Conservation (phyloP, 2,888 invertebrate species). For the Gastracanthus pulcherrimus region DNA sequence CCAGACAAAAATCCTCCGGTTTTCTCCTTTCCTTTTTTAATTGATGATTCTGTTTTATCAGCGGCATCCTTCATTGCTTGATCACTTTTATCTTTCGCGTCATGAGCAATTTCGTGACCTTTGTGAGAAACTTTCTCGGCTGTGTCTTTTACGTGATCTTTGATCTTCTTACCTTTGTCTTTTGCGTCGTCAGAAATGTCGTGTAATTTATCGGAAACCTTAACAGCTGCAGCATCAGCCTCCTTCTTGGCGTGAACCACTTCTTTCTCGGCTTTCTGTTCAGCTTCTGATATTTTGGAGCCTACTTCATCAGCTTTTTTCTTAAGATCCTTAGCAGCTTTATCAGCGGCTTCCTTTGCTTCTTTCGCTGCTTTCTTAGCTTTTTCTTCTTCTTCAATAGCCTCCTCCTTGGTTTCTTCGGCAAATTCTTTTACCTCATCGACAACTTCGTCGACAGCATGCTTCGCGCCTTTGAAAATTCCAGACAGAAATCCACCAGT, state of each 20-base stretch:
- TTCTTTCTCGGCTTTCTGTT: neutral
- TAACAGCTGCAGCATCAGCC: neutral
- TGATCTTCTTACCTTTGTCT: neutral
- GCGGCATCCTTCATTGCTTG: neutral
- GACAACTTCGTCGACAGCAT: conserved; percentile 51
- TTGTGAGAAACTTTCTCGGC: neutral
- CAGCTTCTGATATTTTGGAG: too few relatives aligned
- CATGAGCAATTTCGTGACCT: neutral
- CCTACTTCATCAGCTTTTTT: neutral
- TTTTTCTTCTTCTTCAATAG: neutral
- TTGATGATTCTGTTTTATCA: neutral
- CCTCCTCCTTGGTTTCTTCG: conserved; percentile 41
- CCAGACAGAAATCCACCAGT: conserved; percentile 62
- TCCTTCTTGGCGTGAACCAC: neutral
- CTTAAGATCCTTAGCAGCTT: conserved; percentile 45
- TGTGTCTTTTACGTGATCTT: neutral
- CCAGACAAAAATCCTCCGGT: conserved; percentile 63
- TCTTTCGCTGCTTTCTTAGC: conserved; percentile 41
- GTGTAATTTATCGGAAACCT: conserved; percentile 47
- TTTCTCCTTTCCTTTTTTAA: conserved; percentile 52
- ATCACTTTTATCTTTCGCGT: neutral
- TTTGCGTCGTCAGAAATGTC: conserved; percentile 61
- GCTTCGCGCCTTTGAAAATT: conserved; percentile 58
- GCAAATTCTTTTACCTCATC: conserved; percentile 63
- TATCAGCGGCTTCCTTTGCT: conserved; percentile 39